Evolutionary conservation across 2,888 invertebrate genomes (phyloP), one percentile per base, ranked within the genome.

Genomic region (Molanna angustata): DNA sequence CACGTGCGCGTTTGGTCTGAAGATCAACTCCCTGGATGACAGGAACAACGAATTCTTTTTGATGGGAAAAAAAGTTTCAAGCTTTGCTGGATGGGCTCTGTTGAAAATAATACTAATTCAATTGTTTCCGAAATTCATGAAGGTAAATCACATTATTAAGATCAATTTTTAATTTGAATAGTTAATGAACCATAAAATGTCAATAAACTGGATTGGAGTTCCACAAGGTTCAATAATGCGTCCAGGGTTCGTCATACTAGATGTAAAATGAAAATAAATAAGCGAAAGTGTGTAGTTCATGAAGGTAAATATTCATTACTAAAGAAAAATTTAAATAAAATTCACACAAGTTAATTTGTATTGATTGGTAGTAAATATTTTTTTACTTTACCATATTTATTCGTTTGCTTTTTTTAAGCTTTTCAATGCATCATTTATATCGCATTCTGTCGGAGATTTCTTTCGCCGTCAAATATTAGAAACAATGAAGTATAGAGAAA

Each of bases 31-130:
- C 0, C 68, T 78, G 13, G 63, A 65, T 3, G 69, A 82, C 0
- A 68, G 65, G 3, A 62, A 79, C 1, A 82, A 82, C 58, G 64
- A 74, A 18, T 83, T 84, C 63, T 82, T 76, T 59, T 46, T 61
- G 22, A 74, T 71, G 69, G 80, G 79, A 16, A 76, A 74, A 56
- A 65, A 64, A 6, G 64, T 72, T 4, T 74, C 78, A 0, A 67
- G 67, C 4, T 74, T 78, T 47, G 63, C 52, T 1, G 63, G 63
- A 2, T 42, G n/a, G n/a, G n/a, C n/a, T n/a, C 44, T 64, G 16
- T 1, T 68, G 0, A 59, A 60, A 3, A 60, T 67, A 42, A 63
- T 69, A n/a, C n/a, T 40, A 2, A 35, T 37, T 11, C 13, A 18
- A 16, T 7, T 31, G 3, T 17, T 13, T 19, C 32, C 46, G 3